Conservation (phyloP, 2,888 invertebrate species). For the Pseudeuparius sepicola region DNA sequence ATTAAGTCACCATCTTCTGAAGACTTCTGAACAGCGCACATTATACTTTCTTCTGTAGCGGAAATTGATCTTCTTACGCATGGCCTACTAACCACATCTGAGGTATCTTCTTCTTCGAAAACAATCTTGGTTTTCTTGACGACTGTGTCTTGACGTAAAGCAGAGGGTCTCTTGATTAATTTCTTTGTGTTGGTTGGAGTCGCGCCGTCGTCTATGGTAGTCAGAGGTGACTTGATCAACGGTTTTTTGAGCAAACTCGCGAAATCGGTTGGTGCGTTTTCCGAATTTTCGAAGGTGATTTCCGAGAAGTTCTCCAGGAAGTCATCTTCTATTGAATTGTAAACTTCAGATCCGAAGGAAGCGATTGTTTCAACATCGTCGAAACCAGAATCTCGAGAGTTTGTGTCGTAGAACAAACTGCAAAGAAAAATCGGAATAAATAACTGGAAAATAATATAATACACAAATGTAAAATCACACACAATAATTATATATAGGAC, state of each 20-base stretch:
- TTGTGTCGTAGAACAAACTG: constrained; percentile 15
- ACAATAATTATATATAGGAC: too few relatives aligned
- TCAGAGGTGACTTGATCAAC: too few relatives aligned
- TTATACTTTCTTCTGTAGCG: constrained; percentile 16
- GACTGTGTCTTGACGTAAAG: too few relatives aligned
- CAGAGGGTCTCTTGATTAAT: constrained; percentile 56
- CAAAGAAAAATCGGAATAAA: constrained; percentile 4
- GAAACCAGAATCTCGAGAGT: constrained; percentile 18
- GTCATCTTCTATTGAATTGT: constrained; percentile 27
- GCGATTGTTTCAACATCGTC: constrained; percentile 13
- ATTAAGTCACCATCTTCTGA: constrained; percentile 15
- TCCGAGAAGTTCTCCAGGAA: constrained; percentile 17
- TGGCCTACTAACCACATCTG: too few relatives aligned
- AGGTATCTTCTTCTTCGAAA: too few relatives aligned
- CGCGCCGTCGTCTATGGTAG: too few relatives aligned
- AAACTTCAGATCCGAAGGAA: neutral
- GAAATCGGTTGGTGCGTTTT: constrained; percentile 13
- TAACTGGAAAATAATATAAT: too few relatives aligned
- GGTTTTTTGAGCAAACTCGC: constrained; percentile 13
- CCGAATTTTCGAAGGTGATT: constrained; percentile 6
- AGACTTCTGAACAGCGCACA: constrained; percentile 16
- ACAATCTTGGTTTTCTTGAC: too few relatives aligned
- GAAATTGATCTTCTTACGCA: too few relatives aligned
- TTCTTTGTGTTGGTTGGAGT: constrained; percentile 34
- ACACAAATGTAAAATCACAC: too few relatives aligned